Evolutionary conservation across 2,113 vertebrate genomes (phyloP), one percentile per base, ranked within the genome.

Genomic region (Melospiza melodia): DNA sequence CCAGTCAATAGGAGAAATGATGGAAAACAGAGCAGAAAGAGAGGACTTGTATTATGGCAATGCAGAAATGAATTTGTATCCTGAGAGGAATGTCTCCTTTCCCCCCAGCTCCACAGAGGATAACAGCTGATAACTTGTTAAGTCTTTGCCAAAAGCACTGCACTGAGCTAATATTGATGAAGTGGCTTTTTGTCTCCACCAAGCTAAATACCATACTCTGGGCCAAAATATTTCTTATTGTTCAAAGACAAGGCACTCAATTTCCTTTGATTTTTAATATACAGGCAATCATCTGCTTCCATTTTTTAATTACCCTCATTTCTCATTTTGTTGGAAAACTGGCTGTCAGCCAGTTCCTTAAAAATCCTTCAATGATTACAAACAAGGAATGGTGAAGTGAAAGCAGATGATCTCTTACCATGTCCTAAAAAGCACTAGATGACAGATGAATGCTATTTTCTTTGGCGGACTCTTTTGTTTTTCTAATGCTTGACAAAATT

Each of bases 241-340:
- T 65, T 96, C 79, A 90, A 88, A 93, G 57, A 86, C 3, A 6
- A 92, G 44, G 51, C 71, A 95, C 85, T 94, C 85, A 78, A 59
- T 90, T 87, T 86, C 92, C 85, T 95, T 96, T 94, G 72, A 94
- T 93, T 95, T 93, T 90, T 84, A 78, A 57, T 79, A 41, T 37
- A 72, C 25, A 65, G 49, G 65, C 94, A 94, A 92, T 97, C 68
- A 90, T 95, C 41, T 63, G 41, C 79, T 96, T 95, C 83, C 76
- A 92, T 83, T 72, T 95, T 93, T 96, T 93, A 97, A 96, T 93
- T 96, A 83, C 35, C 61, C 65, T 94, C 79, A 61, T 97, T 96
- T 93, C 61, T 94, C 90, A 88, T 95, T 95, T 94, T 90, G 65
- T 77, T 91, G 54, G 87, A 86, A 95, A 86, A 78, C 35, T 90